Evolutionary conservation across 2,797 vertebrate genomes (phyloP).

Genomic region (Glossophaga mutica): DNA sequence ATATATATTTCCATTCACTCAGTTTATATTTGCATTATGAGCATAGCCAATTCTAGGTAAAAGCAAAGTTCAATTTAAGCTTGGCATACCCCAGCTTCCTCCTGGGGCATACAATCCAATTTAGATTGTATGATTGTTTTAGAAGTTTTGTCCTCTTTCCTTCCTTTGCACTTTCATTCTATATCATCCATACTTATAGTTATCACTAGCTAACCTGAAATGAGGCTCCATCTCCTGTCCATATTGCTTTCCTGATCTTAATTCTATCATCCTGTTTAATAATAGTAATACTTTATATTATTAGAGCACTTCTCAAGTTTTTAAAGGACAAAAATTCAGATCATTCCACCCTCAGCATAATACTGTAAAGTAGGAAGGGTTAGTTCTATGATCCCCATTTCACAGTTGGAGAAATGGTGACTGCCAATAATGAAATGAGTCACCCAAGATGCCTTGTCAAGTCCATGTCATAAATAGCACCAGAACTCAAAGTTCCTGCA

Average conservation of each 20-base stretch:
- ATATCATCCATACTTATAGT: background rate
- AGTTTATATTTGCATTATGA: background rate
- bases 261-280: background rate
- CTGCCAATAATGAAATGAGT: background rate
- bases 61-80: background rate
- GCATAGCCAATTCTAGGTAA: background rate
- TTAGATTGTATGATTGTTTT: background rate
- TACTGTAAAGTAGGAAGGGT: background rate
- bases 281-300: background rate
- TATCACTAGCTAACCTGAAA: background rate
- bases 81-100: background rate
- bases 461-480: background rate
- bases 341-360: background rate
- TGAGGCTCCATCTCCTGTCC: background rate
- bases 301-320: background rate
- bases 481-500: background rate
- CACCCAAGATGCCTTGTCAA: background rate
- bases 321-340: background rate
- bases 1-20: background rate
- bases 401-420: background rate
- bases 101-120: background rate
- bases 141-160: background rate
- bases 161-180: background rate
- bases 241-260: background rate
- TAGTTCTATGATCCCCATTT: background rate